Evolutionary conservation across 2,797 vertebrate genomes (phyloP), one percentile per base, ranked within the genome.

Genomic region (Oophaga sylvatica): DNA sequence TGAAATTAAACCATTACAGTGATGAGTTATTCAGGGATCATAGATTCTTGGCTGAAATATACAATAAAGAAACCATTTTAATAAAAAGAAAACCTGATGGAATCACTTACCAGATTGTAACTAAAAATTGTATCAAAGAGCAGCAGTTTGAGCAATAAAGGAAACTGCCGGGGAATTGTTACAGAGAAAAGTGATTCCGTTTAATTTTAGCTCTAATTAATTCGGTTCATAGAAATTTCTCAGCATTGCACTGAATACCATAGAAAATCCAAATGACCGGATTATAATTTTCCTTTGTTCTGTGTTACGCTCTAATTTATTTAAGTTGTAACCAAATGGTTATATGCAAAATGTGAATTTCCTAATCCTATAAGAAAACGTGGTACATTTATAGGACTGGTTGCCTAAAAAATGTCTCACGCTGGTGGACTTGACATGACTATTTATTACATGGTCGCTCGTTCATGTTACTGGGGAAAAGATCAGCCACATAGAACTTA

Each of bases 141-240:
- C 41, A n/a, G 45, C 19, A n/a, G 41, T 8, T 8, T 56, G 12
- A 7, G n/a, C 53, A 13, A 45, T 71, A 71, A 45, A 45, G 19
- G 35, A 45, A 1, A 26, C 5, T 13, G 75, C n/a, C 13, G 2
- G 75, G 75, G 22, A 56, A 56, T 16, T 77, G 22, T 26, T 26
- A 6, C 48, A 77, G 11, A 26, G n/a, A 56, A 77, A 17, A 26
- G 53, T 56, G 35, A 53, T 76, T 8, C 19, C 2, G 75, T 53
- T 77, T 77, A 77, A 75, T 77, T 77, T 77, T 53, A 77, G 45
- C 41, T 15, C 9, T 73, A 22, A 48, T 76, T 76, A 76, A 76
- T 76, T 76, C 19, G 41, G 71, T 48, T 75, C 71, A 76, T 11
- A n/a, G 73, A 53, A 76, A 76, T n/a, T 53, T 76, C 45, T 53